Evolutionary conservation across 2,888 invertebrate genomes (phyloP).

Genomic region (Clusia tigrina): DNA sequence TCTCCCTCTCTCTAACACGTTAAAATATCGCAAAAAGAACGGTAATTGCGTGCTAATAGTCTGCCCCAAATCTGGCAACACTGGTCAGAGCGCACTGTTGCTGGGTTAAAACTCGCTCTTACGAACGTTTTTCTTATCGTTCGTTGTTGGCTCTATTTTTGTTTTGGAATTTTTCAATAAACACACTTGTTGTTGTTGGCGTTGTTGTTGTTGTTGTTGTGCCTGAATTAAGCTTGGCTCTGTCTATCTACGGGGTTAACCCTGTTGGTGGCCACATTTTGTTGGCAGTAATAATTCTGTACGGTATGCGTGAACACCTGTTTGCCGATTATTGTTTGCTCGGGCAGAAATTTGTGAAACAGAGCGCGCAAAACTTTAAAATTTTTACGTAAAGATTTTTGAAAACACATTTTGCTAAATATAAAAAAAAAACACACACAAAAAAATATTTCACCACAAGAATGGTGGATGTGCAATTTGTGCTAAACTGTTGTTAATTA

Average conservation of each 20-base stretch:
- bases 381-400: too few relatives aligned
- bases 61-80: too few relatives aligned
- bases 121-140: not conserved
- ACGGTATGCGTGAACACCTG: conserved; percentile 57
- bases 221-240: conserved; percentile 13
- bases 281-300: conserved; percentile 65
- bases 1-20: too few relatives aligned
- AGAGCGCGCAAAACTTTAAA: conserved; percentile 20
- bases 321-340: conserved; percentile 23
- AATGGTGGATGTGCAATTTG: too few relatives aligned
- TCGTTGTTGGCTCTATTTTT: not conserved
- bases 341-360: not conserved
- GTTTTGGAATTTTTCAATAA: conserved; percentile 3
- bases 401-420: too few relatives aligned
- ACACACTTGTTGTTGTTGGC: conserved; percentile 5
- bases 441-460: too few relatives aligned
- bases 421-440: too few relatives aligned
- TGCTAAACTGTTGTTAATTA: conserved; percentile 16
- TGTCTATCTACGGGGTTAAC: conserved; percentile 42
- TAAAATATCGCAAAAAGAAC: too few relatives aligned
- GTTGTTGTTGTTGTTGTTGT: not conserved
- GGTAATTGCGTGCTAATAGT: too few relatives aligned
- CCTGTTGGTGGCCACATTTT: conserved; percentile 53
- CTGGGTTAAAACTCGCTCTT: not conserved
- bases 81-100: too few relatives aligned